Base-by-base conservation (phyloP, 1,140 invertebrate genomes). In the Drosophila malerkotliana region DNA sequence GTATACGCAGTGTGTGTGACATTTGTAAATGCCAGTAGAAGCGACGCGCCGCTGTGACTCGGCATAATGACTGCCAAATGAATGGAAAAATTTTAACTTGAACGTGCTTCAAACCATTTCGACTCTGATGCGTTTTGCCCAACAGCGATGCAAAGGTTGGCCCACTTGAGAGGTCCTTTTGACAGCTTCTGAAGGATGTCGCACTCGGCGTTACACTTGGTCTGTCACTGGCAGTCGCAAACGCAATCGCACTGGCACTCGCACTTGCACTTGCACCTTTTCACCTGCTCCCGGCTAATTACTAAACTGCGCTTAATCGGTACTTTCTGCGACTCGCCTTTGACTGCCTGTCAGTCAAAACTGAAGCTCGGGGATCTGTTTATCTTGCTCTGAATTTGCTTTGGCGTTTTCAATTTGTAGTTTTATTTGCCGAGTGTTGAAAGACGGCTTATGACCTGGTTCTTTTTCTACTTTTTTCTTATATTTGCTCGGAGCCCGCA, bases 21-120 rank as follows among this genome's bases (percentile, higher is more conserved):
- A 82, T 72, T 82, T 88, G 82, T 81, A 87, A 88, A 85, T 82
- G 82, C 67, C 73, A 75, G 41, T 44, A 18, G 41, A 44, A 41
- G 24, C 30, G 41, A 15, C 41, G 14, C 32, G 8, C 14, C 2
- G 41, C 47, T 75, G 54, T 69, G 79, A 61, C 63, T 56, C 53
- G 51, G 56, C 60, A 58, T 64, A 72, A 77, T 75, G 71, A 81
- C 66, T 78, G 69, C 64, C 69, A 81, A 85, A 82, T 85, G 82
- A 87, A 85, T 78, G 79, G 82, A 49, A 76, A 81, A 75, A 87
- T 78, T 61, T 64, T 60, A 87, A 49, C 26, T 47, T 55, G 63
- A 72, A 77, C 56, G 60, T 58, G 54, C 51, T 55, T 60, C 12
- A 53, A 51, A 37, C 52, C 59, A 73, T 76, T 58, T 68, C 53